Percentiles rank a stretch among this genome's conserved stretches.
Evolutionary conservation across 2,797 vertebrate genomes (phyloP).

Genomic region (Lutra lutra): DNA sequence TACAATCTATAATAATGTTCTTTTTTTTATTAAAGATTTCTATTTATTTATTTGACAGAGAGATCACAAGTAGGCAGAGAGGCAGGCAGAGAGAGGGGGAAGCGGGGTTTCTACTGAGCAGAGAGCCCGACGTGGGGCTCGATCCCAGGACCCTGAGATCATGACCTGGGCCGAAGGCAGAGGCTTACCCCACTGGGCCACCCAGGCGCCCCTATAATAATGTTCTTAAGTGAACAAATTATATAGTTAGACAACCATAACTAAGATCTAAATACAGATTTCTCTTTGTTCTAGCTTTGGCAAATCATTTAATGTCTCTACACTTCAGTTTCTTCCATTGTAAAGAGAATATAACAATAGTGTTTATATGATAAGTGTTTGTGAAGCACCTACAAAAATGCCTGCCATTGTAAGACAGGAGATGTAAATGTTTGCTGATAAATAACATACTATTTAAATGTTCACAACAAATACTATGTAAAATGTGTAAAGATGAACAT

Average conservation of each 20-base stretch:
- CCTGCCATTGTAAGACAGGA: neutral
- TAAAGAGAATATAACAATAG: neutral
- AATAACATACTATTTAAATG: neutral
- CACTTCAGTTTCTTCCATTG: neutral
- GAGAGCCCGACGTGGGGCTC: too few relatives aligned
- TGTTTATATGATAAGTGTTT: neutral
- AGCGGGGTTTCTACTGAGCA: too few relatives aligned
- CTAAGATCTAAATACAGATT: neutral
- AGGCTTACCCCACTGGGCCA: too few relatives aligned
- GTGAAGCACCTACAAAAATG: neutral
- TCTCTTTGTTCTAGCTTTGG: neutral
- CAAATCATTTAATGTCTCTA: neutral
- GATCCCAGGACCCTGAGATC: too few relatives aligned
- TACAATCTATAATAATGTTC: neutral
- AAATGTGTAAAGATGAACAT: neutral
- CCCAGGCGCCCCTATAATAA: neutral
- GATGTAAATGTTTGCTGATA: neutral
- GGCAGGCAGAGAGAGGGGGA: too few relatives aligned
- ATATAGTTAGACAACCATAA: neutral
- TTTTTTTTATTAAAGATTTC: neutral
- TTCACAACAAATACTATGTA: neutral
- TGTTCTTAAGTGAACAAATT: neutral
- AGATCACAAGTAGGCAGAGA: too few relatives aligned
- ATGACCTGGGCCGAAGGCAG: too few relatives aligned
- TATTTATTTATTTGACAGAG: too few relatives aligned